phyloP scores from a whole-genome alignment of 2,113 vertebrate species.

The Cacatua alba region DNA sequence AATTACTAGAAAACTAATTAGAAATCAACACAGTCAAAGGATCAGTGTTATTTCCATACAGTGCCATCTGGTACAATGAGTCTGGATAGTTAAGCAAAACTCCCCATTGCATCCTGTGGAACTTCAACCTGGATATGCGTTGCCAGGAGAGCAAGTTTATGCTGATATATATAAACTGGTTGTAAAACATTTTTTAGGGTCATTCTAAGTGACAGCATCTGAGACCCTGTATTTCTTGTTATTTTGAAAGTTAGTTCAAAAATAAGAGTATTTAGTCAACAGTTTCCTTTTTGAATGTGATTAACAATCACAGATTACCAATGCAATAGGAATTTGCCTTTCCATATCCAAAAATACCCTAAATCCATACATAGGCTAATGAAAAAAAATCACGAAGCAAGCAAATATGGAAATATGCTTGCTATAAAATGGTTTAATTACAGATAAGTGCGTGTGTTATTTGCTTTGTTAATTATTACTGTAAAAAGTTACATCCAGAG shows the following conservation, averaged over 20 bases:
- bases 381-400: background rate
- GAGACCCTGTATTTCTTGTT: background rate
- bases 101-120: background rate
- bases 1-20: constrained; percentile 33
- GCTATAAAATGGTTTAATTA: background rate
- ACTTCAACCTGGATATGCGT: background rate
- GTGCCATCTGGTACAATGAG: constrained; percentile 57
- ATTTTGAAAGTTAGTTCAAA: background rate
- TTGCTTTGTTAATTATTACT: background rate
- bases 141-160: background rate
- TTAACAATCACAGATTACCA: background rate
- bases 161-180: background rate
- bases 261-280: background rate
- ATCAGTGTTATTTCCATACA: constrained; percentile 46
- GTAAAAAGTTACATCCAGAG: background rate
- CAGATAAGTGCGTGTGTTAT: background rate
- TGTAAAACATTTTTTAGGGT: background rate
- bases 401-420: background rate
- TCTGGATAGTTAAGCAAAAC: background rate
- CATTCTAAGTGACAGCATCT: background rate
- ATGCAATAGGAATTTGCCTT: background rate
- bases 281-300: background rate
- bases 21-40: constrained; percentile 54
- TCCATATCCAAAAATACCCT: background rate
- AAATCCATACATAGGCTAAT: background rate